These are phyloP conservation scores for Myrmecophaga tridactyla DNA, from an alignment of 2,113 vertebrate genomes.

Conservation along the genomic window DNA sequence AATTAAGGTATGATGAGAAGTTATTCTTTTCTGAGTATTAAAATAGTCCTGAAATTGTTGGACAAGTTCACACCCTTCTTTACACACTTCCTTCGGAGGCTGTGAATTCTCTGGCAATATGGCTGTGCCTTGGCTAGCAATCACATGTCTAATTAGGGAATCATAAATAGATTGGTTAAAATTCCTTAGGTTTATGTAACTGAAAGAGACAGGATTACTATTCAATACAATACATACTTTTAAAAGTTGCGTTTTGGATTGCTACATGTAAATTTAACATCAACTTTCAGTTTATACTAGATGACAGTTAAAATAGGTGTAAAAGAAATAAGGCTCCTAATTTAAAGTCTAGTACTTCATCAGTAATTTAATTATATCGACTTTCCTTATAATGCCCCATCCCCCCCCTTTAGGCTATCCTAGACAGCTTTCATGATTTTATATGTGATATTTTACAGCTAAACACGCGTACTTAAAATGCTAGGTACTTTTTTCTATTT, in stretches of 20 bases:
- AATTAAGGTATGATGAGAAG: background rate
- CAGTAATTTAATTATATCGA: rapidly evolving
- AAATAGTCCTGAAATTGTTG: background rate
- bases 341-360: rapidly evolving
- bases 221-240: rapidly evolving
- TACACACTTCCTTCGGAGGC: background rate
- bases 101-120: background rate
- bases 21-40: background rate
- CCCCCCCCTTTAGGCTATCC: too few relatives aligned
- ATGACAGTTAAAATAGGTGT: background rate
- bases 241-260: background rate
- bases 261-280: rapidly evolving
- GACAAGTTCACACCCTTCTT: background rate
- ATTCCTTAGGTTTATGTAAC: too few relatives aligned
- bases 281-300: rapidly evolving
- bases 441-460: rapidly evolving
- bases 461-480: background rate
- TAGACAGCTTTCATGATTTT: background rate
- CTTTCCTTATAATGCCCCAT: background rate
- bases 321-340: background rate
- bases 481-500: too few relatives aligned
- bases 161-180: too few relatives aligned
- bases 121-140: background rate
- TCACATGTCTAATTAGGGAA: rapidly evolving
- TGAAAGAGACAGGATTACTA: background rate